Percentiles rank a stretch among this genome's conserved stretches.
phyloP scores from a whole-genome alignment of 1,140 invertebrate species.

The Drosophila leontia region DNA sequence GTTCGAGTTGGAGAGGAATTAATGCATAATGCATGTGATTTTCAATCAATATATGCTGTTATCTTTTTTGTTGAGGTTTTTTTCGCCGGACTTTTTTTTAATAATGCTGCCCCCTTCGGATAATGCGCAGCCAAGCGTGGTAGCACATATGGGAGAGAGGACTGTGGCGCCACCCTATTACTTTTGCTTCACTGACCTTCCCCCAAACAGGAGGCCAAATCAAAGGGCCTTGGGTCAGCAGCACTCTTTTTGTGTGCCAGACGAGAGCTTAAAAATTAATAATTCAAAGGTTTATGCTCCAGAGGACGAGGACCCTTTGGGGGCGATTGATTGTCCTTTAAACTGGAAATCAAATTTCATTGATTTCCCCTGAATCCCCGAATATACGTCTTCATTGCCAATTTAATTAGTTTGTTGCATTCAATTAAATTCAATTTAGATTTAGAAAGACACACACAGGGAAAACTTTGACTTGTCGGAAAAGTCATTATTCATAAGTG shows the following conservation, averaged over 20 bases:
- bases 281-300: conserved; percentile 75
- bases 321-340: conserved; percentile 32
- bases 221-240: conserved; percentile 55
- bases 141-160: conserved; percentile 37
- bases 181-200: conserved; percentile 69
- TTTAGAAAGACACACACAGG: conserved; percentile 23
- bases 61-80: conserved; percentile 37
- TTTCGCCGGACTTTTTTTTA: conserved; percentile 47
- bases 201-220: conserved; percentile 53
- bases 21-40: conserved; percentile 70
- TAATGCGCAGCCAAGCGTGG: conserved; percentile 62
- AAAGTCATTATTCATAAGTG: conserved; percentile 70
- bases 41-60: conserved; percentile 35
- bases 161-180: conserved; percentile 53
- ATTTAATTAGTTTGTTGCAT: conserved; percentile 57
- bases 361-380: conserved; percentile 36
- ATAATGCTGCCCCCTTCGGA: conserved; percentile 50
- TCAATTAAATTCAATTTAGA: conserved; percentile 68
- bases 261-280: conserved; percentile 77
- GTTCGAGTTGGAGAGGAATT: neutral
- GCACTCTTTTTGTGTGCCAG: conserved; percentile 29
- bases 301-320: conserved; percentile 22
- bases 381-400: conserved; percentile 13
- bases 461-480: conserved; percentile 57
- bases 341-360: conserved; percentile 55